phyloP scores from a whole-genome alignment of 1,140 invertebrate species.

The Cydia splendana region DNA sequence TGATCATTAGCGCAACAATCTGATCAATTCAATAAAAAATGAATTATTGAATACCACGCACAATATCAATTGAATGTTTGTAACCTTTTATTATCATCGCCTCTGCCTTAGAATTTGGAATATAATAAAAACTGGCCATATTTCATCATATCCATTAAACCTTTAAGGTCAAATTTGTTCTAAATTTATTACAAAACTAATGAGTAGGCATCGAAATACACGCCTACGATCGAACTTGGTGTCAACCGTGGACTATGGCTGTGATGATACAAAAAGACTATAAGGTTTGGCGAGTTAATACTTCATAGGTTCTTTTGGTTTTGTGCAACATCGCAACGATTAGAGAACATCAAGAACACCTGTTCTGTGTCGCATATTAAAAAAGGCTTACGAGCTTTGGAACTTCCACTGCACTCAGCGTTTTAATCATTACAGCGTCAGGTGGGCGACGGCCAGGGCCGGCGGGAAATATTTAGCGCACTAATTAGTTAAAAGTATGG shows the following conservation, averaged over 20 bases:
- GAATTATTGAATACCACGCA: conserved; percentile 1
- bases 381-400: not conserved
- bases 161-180: conserved; percentile 24
- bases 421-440: not conserved
- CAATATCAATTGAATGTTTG: conserved; percentile 7
- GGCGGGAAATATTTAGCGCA: conserved; percentile 4
- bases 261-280: not conserved
- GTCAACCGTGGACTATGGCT: conserved; percentile 13
- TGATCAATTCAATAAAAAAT: not conserved
- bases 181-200: conserved; percentile 27
- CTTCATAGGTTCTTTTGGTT: not conserved
- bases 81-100: not conserved
- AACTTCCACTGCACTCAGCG: not conserved
- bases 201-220: conserved; percentile 15
- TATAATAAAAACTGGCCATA: conserved; percentile 16
- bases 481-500: conserved; percentile 1
- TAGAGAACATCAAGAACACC: conserved; percentile 31
- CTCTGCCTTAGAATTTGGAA: conserved; percentile 4
- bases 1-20: not conserved
- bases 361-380: conserved; percentile 15
- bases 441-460: conserved; percentile 25
- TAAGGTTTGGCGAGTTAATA: not conserved
- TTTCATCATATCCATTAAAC: conserved; percentile 27
- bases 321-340: not conserved
- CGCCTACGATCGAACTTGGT: conserved; percentile 22